Evolutionary conservation across 2,888 invertebrate species (phyloP).

Genomic region (Bellardia bayeri): DNA sequence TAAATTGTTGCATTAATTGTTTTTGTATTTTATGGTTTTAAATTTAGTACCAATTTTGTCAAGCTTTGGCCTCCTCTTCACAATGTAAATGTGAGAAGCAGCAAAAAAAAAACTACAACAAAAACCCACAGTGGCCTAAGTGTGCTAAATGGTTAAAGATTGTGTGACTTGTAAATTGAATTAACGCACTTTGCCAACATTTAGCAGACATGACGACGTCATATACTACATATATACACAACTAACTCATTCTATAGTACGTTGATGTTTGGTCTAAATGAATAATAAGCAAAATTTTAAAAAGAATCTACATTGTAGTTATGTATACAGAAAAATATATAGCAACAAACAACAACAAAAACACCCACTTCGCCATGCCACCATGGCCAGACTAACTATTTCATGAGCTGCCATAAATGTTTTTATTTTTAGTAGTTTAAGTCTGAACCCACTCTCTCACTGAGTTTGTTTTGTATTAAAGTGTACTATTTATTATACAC

Average conservation of each 20-base stretch:
- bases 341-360: constrained; percentile 4
- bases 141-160: constrained; percentile 64
- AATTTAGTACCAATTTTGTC: constrained; percentile 22
- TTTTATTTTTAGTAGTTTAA: background rate
- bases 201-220: constrained; percentile 70
- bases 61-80: constrained; percentile 33
- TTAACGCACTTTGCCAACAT: constrained; percentile 71
- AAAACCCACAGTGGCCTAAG: constrained; percentile 45
- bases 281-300: constrained; percentile 42
- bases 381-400: constrained; percentile 7
- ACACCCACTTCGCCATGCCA: constrained; percentile 34
- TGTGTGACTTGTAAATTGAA: constrained; percentile 69
- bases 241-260: background rate
- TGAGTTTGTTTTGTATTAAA: constrained; percentile 1
- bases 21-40: constrained; percentile 2
- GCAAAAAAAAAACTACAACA: background rate
- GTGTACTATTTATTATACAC: background rate
- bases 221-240: constrained; percentile 28
- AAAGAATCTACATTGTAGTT: background rate
- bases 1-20: constrained; percentile 30
- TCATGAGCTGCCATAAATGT: constrained; percentile 13
- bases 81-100: background rate
- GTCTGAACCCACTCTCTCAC: background rate
- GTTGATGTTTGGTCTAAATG: constrained; percentile 32
- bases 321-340: background rate